These are phyloP conservation scores for Temnothorax nylanderi DNA, from an alignment of 1,140 invertebrate species.

Conservation along the genomic window DNA sequence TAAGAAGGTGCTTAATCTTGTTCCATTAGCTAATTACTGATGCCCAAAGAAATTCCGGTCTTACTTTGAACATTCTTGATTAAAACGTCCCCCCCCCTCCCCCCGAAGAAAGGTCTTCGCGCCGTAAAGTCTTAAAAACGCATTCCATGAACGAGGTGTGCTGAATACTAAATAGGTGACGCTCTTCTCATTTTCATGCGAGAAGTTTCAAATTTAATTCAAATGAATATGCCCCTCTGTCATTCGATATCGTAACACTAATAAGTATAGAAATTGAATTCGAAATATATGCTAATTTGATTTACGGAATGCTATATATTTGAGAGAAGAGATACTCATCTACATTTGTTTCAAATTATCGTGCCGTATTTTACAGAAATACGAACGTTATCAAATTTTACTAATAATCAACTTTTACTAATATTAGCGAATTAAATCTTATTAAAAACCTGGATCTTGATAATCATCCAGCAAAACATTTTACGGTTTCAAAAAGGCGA, in stretches of 20 bases:
- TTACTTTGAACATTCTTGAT: constrained; percentile 59
- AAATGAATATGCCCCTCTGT: not conserved
- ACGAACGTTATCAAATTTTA: not conserved
- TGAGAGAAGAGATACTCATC: not conserved
- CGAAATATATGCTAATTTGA: not conserved
- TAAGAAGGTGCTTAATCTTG: constrained; percentile 50
- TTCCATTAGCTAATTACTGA: constrained; percentile 64
- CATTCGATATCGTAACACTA: not conserved
- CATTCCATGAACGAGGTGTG: not conserved
- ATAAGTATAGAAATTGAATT: not conserved
- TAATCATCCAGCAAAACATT: not conserved
- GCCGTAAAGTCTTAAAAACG: constrained; percentile 37
- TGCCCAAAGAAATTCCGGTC: constrained; percentile 53
- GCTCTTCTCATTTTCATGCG: not conserved
- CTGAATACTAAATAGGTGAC: constrained; percentile 18
- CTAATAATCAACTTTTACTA: not conserved
- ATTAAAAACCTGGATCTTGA: not conserved
- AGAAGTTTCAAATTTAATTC: not conserved
- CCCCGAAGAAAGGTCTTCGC: not conserved
- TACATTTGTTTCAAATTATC: not conserved
- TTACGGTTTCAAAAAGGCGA: not conserved
- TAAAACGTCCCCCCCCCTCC: constrained; percentile 45
- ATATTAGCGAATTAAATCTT: not conserved
- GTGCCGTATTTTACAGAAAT: not conserved
- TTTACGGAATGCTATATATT: not conserved